Base-by-base conservation (phyloP, 2,888 invertebrate species). In the Philereme vetulata region DNA sequence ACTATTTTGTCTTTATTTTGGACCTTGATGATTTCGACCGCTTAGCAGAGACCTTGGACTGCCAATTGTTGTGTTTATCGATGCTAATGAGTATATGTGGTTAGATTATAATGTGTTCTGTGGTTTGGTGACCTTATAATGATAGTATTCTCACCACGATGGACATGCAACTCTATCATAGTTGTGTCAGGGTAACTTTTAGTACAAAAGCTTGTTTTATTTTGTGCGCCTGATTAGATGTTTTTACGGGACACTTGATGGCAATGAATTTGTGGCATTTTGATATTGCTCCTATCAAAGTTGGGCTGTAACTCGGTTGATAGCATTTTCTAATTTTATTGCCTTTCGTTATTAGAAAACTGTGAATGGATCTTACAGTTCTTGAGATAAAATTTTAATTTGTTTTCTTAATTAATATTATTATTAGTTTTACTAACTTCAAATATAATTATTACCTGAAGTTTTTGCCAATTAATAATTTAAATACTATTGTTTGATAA, bases 281-380 rank as follows among this genome's bases (percentile, higher is more conserved):
- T 56, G 45, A 59, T 52, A 52, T 54, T 40, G 45, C 58, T 62
- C 44, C 59, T 59, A 59, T 62, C 58, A 62, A 62, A 62, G 58
- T 62, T 52, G 35, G 40, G 48, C 51, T 47, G 34, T 62, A 40
- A 55, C 51, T 51, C 33, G 42, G 33, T 62, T 55, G 49, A 51
- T 58, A 40, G 6, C 55, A 48, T 51, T 59, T 62, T 9, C 46
- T 44, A 45, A 45, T 58, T 51, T 62, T 56, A 62, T 51, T 58
- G 51, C 51, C 33, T 59, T 58, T 51, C 32, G 62, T 62, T 51
- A 57, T 51, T 47, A 33, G 47, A 8, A 5, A 36, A 8, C 44
- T 54, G 32, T 58, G 45, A 56, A 59, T 34, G 51, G 50, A 42
- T 54, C 42, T 40, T 55, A 54, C 48, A 51, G 44, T 47, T 47